These are phyloP conservation scores for Catharus bicknelli DNA, from an alignment of 2,113 vertebrate genomes.

Conservation along the genomic window DNA sequence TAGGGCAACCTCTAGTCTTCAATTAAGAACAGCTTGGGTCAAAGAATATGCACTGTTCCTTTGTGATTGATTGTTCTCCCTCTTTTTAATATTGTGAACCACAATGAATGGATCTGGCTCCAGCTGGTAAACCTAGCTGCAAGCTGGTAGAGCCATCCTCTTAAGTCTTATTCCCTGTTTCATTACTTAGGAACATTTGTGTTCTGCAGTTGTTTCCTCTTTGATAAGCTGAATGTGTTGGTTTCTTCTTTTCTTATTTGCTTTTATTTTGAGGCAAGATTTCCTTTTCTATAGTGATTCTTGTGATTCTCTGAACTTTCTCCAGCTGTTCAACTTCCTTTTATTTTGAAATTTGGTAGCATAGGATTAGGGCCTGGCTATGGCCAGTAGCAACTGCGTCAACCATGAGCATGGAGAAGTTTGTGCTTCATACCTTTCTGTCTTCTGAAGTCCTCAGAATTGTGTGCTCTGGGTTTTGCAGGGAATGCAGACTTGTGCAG, in stretches of 20 bases:
- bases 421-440: not conserved
- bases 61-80: not conserved
- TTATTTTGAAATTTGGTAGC: not conserved
- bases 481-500: not conserved
- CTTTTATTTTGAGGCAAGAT: not conserved
- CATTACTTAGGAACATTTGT: not conserved
- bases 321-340: not conserved
- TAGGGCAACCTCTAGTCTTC: not conserved
- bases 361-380: not conserved
- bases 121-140: not conserved
- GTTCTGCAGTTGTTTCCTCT: not conserved
- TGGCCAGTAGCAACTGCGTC: not conserved
- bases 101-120: not conserved
- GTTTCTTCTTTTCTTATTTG: not conserved
- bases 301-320: not conserved
- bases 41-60: not conserved
- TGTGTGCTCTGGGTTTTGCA: fast-evolving
- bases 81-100: not conserved
- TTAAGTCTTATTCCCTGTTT: not conserved
- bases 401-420: fast-evolving
- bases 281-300: not conserved
- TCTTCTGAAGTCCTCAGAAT: not conserved
- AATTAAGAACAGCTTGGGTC: not conserved
- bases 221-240: not conserved
- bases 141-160: not conserved